Evolutionary conservation across 1,140 invertebrate genomes (phyloP), one percentile per base, ranked within the genome.

Genomic region (Megalonaias nervosa): DNA sequence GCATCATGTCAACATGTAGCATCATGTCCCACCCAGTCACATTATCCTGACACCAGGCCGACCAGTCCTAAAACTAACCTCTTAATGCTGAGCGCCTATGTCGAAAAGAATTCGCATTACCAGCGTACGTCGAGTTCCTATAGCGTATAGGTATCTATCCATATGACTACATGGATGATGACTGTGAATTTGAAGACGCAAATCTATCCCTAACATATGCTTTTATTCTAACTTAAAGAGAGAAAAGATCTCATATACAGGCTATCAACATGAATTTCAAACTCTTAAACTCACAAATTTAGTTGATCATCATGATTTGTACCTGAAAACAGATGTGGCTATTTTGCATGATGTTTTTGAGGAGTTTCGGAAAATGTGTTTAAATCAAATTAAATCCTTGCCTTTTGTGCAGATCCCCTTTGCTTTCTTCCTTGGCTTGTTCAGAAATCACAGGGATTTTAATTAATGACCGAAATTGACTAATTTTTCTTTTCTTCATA

Each of bases 261-360:
- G 87, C 26, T 88, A 86, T 67, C 17, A 66, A 31, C 81, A 88
- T 74, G 84, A 81, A 12, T 90, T 77, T 77, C 74, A 82, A 60
- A 71, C 62, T n/a, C 84, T 88, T 71, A 85, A 90, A 19, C 82
- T 87, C 71, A 31, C 80, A 80, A 88, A 71, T 71, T 57, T 92
- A 38, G 80, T 86, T 16, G 86, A 92, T 48, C 91, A 90, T 82
- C 82, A 88, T 31, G 88, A 91, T 77, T 77, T 92, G 55, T 92
- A 92, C 82, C 21, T 78, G 21, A 62, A 77, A 38, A 77, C 79
- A 19, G 82, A 83, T 70, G 66, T 74, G 19, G 16, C 74, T 1
- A 60, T 82, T 9, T 69, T 82, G 21, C 85, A 83, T 11, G 91
- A 92, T 85, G 82, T 93, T n/a, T 92, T 92, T 85, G 90, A 92